These are phyloP conservation scores for Leptopilina myrica DNA, from an alignment of 2,888 invertebrate genomes.

Conservation along the genomic window DNA sequence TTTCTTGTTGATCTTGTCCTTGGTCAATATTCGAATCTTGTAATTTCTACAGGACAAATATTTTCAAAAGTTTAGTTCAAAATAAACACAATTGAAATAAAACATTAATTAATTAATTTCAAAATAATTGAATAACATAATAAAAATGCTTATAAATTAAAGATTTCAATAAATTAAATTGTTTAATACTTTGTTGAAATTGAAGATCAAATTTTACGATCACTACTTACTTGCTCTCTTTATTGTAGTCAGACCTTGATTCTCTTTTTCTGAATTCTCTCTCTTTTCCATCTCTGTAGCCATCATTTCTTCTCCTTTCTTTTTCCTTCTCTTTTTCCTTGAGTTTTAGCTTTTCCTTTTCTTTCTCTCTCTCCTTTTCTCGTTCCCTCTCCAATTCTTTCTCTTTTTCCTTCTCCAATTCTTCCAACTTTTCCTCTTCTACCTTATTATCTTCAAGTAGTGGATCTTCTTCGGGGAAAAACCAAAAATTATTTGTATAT, in stretches of 20 bases:
- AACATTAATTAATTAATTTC: too few species aligned
- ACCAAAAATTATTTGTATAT: slow-evolving; percentile 41
- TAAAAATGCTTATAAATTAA: too few species aligned
- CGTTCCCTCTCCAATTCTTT: slow-evolving; percentile 1
- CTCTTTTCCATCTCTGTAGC: slow-evolving; percentile 19
- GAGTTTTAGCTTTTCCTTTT: background rate
- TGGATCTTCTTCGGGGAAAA: background rate
- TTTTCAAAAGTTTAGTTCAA: too few species aligned
- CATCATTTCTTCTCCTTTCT: slow-evolving; percentile 11
- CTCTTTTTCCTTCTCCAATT: slow-evolving; percentile 47
- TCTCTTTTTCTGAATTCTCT: slow-evolving; percentile 44
- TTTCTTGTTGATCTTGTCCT: slow-evolving; percentile 70
- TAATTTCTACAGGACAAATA: slow-evolving; percentile 62
- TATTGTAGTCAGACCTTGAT: slow-evolving; percentile 45
- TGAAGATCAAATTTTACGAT: background rate
- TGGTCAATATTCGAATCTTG: slow-evolving; percentile 73
- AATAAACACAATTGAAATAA: too few species aligned
- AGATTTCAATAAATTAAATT: too few species aligned
- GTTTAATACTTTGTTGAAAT: background rate
- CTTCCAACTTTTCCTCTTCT: too few species aligned
- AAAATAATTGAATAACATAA: too few species aligned
- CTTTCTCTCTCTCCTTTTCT: slow-evolving; percentile 9
- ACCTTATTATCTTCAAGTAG: slow-evolving; percentile 39
- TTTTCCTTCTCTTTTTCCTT: slow-evolving; percentile 1
- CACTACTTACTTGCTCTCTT: slow-evolving; percentile 46